Evolutionary conservation across 2,888 invertebrate genomes (phyloP).

Genomic region (Xestia sexstrigata): DNA sequence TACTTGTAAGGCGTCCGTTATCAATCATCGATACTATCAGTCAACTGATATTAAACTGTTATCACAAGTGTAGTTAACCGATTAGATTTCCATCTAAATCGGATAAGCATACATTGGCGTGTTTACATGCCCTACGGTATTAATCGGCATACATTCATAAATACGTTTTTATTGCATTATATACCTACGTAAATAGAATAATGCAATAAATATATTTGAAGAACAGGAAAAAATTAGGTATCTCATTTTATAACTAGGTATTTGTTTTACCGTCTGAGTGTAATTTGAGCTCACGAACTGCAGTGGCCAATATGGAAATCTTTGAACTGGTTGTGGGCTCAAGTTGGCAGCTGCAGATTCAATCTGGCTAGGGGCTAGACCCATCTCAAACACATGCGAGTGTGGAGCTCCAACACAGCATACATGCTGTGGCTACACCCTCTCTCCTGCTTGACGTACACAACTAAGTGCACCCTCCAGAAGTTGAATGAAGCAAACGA

Average conservation of each 20-base stretch:
- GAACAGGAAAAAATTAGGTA: not conserved
- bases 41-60: conserved; percentile 34
- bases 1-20: conserved; percentile 14
- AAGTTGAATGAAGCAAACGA: not conserved
- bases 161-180: not conserved
- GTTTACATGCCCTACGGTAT: conserved; percentile 35
- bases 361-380: not conserved
- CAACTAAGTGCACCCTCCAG: not conserved
- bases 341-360: not conserved
- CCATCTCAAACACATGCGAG: not conserved
- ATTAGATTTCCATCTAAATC: conserved; percentile 59
- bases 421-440: not conserved
- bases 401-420: not conserved
- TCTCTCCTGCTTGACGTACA: not conserved
- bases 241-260: not conserved
- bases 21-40: conserved; percentile 34
- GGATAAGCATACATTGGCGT: conserved; percentile 39
- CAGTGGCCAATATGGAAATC: not conserved
- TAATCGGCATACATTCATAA: not conserved
- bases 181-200: too few species aligned
- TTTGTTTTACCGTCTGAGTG: not conserved
- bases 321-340: not conserved
- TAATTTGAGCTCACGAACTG: not conserved
- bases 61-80: conserved; percentile 38
- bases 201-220: not conserved